Percentiles rank a stretch among this genome's conserved stretches.
Conservation (phyloP, 2,888 invertebrate species). For the Cephonodes hylas region DNA sequence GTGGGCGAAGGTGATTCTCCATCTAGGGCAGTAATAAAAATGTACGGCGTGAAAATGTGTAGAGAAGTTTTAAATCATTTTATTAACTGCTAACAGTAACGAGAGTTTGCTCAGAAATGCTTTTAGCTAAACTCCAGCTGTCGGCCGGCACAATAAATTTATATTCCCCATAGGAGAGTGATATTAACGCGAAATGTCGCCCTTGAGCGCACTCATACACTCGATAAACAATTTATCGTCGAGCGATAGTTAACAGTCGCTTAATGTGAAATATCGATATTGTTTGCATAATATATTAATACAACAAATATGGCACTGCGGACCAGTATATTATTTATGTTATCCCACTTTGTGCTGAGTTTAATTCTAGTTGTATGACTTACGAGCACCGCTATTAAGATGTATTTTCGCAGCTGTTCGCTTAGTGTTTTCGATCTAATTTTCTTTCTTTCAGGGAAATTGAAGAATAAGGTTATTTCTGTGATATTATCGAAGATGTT, state of each 20-base stretch:
- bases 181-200: conserved; percentile 6
- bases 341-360: background rate
- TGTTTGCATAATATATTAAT: conserved; percentile 4
- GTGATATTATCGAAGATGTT: too few species aligned
- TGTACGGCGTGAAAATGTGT: background rate
- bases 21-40: too few species aligned
- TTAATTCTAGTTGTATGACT: background rate
- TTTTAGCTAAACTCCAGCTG: background rate
- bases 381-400: background rate
- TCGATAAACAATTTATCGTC: conserved; percentile 8
- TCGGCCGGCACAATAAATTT: background rate
- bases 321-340: background rate
- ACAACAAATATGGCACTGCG: conserved; percentile 1
- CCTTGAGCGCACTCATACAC: conserved; percentile 4
- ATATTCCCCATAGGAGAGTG: conserved; percentile 7
- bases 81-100: background rate
- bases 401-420: too few species aligned
- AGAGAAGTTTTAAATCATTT: background rate
- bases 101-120: background rate
- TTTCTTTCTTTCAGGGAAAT: too few species aligned
- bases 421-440: too few species aligned
- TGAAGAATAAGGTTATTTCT: too few species aligned
- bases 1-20: too few species aligned
- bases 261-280: conserved; percentile 4
- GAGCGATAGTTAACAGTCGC: conserved; percentile 3